Percentiles rank a stretch among this genome's conserved stretches.
Evolutionary conservation across 2,888 invertebrate genomes (phyloP).

Genomic region (Odiellus spinosus): DNA sequence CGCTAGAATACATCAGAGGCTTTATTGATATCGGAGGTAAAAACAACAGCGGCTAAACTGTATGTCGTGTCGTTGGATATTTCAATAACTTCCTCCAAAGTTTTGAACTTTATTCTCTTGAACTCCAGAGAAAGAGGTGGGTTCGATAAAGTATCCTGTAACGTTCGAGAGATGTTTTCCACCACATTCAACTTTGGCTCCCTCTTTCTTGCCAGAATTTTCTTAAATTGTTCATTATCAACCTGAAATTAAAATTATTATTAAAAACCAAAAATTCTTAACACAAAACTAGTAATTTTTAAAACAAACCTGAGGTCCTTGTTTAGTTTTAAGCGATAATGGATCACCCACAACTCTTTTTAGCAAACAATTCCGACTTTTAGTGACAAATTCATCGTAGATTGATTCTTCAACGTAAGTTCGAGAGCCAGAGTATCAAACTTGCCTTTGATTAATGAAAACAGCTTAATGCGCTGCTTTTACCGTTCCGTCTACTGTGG

Average conservation of each 20-base stretch:
- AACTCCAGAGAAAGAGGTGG: constrained; percentile 30
- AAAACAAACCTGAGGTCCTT: constrained; percentile 53
- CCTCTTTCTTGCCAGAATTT: constrained; percentile 29
- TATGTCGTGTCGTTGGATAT: constrained; percentile 63
- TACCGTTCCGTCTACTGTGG: constrained; percentile 24
- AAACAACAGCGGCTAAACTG: constrained; percentile 65
- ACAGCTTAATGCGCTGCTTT: constrained; percentile 26
- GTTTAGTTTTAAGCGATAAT: constrained; percentile 45
- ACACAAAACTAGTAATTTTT: too few species aligned
- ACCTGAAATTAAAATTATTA: constrained; percentile 22
- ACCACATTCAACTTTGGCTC: constrained; percentile 29
- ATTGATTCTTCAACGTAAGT: constrained; percentile 75
- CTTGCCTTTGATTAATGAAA: constrained; percentile 43
- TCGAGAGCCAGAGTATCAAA: constrained; percentile 69
- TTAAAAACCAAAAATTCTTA: not conserved
- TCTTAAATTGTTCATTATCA: constrained; percentile 28
- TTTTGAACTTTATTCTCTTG: constrained; percentile 32
- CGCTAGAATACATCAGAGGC: constrained; percentile 56
- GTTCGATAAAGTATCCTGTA: constrained; percentile 29
- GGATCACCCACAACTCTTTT: constrained; percentile 64
- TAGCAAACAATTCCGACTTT: constrained; percentile 50
- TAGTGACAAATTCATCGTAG: constrained; percentile 66
- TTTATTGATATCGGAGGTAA: constrained; percentile 60
- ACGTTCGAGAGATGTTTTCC: constrained; percentile 26
- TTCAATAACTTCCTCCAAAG: constrained; percentile 52